Evolutionary conservation across 1,140 invertebrate genomes (phyloP).

Genomic region (Babylonia areolata): DNA sequence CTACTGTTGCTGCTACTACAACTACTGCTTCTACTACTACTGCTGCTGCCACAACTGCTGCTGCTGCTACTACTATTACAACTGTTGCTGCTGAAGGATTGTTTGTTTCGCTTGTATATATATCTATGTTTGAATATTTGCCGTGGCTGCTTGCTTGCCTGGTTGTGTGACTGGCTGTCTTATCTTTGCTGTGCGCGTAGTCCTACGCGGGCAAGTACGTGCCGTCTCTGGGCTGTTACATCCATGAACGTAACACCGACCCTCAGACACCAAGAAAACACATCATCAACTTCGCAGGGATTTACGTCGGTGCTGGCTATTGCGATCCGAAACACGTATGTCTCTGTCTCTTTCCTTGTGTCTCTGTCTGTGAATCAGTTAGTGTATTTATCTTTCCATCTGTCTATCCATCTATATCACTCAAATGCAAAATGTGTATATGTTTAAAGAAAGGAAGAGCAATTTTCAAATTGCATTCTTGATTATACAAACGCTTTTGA

Average conservation of each 20-base stretch:
- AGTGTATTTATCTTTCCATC: neutral
- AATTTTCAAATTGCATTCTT: too few species aligned
- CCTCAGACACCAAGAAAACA: neutral
- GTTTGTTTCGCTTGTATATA: too few species aligned
- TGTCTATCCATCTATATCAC: too few species aligned
- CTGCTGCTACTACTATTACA: too few species aligned
- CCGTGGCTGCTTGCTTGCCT: too few species aligned
- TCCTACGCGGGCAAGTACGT: slow-evolving; percentile 48
- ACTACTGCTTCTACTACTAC: too few species aligned
- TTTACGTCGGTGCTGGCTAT: slow-evolving; percentile 37
- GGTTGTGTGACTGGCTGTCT: neutral
- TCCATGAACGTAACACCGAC: slow-evolving; percentile 22
- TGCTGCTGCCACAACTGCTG: too few species aligned
- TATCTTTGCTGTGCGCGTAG: neutral
- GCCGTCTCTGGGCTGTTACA: slow-evolving; percentile 37
- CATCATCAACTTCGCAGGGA: slow-evolving; percentile 35
- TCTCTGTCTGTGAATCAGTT: neutral
- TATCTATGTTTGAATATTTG: neutral
- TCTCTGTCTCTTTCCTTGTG: neutral
- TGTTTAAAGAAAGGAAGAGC: too few species aligned
- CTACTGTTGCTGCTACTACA: too few species aligned
- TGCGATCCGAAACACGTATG: slow-evolving; percentile 37
- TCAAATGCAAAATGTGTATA: too few species aligned
- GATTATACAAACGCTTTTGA: too few species aligned
- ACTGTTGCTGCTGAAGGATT: too few species aligned